Percentiles rank a stretch among this genome's conserved stretches.
Evolutionary conservation across 2,113 vertebrate species (phyloP).

Genomic region (Dromas ardeola): DNA sequence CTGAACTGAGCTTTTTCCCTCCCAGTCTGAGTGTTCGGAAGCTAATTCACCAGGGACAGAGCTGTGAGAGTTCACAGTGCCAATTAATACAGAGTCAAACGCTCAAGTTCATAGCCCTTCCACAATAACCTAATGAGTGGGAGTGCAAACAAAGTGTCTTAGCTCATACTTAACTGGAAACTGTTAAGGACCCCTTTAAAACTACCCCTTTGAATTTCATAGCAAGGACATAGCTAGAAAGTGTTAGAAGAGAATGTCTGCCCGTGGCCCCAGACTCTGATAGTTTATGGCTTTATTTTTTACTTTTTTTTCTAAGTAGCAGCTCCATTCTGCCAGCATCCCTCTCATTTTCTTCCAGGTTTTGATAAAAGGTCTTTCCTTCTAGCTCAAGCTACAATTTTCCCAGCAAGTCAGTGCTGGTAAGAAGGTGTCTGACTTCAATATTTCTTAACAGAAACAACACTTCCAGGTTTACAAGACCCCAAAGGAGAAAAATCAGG

Average conservation of each 20-base stretch:
- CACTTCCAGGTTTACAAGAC: slow-evolving; percentile 27
- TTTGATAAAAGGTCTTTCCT: slow-evolving; percentile 11
- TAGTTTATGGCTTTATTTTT: not conserved
- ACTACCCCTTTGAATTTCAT: not conserved
- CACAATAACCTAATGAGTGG: not conserved
- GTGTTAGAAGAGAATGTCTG: slow-evolving; percentile 1
- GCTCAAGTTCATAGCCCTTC: not conserved
- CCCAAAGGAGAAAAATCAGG: not conserved
- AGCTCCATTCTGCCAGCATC: not conserved
- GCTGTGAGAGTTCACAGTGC: not conserved
- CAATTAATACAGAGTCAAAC: not conserved
- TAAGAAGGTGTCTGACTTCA: slow-evolving; percentile 31
- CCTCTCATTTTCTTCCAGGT: not conserved
- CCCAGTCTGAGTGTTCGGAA: not conserved
- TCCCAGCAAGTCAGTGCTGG: not conserved
- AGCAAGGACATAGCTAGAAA: not conserved
- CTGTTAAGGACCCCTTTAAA: not conserved
- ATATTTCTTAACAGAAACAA: slow-evolving; percentile 36
- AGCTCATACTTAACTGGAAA: not conserved
- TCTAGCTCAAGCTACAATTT: not conserved
- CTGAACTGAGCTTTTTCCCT: not conserved
- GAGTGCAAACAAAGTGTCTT: not conserved
- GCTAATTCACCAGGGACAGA: not conserved
- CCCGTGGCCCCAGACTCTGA: not conserved
- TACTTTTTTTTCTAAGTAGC: not conserved